These are phyloP conservation scores for Pipistrellus nathusii DNA, from an alignment of 2,797 vertebrate species.

Conservation along the genomic window DNA sequence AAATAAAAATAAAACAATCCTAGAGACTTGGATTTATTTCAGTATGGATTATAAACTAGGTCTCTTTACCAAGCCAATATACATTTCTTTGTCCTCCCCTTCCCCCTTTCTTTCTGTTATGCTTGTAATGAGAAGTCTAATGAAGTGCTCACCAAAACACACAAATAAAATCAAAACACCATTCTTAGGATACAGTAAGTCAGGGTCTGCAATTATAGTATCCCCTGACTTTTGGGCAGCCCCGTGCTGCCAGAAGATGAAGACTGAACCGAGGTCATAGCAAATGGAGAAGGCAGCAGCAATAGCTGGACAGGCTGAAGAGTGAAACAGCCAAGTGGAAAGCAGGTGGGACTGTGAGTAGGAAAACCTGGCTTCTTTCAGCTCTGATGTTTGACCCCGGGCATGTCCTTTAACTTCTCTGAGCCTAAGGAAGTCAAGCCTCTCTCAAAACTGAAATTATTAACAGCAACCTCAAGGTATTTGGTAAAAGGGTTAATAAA, in stretches of 20 bases:
- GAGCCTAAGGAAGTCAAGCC: background rate
- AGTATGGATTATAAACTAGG: background rate
- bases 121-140: background rate
- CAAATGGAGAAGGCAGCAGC: background rate
- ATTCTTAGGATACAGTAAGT: background rate
- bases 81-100: background rate
- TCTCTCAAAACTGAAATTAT: background rate
- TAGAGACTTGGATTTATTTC: background rate
- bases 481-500: slow-evolving; percentile 25
- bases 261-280: background rate
- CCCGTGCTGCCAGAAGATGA: background rate
- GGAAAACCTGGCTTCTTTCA: background rate
- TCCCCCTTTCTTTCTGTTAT: background rate
- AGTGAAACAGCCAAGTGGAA: background rate
- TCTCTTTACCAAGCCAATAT: background rate
- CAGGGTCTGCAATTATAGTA: background rate
- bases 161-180: background rate
- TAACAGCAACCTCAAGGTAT: background rate
- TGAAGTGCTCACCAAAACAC: background rate
- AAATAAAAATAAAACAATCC: slow-evolving; percentile 5
- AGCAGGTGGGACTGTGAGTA: background rate
- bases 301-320: background rate
- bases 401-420: background rate
- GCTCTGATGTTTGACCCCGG: too few relatives aligned
- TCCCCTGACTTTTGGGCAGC: background rate